Conservation (phyloP, 2,113 vertebrate genomes). For the Plestiodon gilberti region DNA sequence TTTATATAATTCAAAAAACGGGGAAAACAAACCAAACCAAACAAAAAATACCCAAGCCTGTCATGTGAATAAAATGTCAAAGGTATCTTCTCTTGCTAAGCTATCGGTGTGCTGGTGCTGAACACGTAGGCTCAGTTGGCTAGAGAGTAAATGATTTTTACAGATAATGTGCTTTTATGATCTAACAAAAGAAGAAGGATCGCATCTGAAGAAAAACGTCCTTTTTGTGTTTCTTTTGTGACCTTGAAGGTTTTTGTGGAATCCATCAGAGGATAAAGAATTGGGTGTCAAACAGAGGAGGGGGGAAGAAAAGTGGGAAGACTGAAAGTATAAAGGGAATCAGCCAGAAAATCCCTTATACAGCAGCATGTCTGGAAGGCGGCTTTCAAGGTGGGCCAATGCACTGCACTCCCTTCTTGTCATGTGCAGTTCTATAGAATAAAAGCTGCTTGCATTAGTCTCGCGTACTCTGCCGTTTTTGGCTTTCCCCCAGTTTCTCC, state of each 20-base stretch:
- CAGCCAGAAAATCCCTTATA: conserved; percentile 35
- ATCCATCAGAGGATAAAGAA: conserved; percentile 51
- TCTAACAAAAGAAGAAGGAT: conserved; percentile 51
- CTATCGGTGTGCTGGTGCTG: conserved; percentile 59
- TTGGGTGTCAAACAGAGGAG: background rate
- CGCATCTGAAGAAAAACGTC: conserved; percentile 36
- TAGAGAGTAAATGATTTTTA: conserved; percentile 65
- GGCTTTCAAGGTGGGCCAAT: background rate
- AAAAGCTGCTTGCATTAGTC: background rate
- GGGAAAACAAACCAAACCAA: background rate
- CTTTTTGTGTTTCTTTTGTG: conserved; percentile 36
- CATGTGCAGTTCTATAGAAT: background rate
- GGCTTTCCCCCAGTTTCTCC: background rate
- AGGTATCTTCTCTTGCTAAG: conserved; percentile 46
- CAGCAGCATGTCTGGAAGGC: conserved; percentile 25
- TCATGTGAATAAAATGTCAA: conserved; percentile 65
- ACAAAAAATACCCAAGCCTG: background rate
- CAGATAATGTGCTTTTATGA: conserved; percentile 54
- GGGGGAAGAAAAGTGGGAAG: background rate
- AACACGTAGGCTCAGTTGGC: conserved; percentile 49
- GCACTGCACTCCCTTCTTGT: conserved; percentile 21
- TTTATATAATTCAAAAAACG: conserved; percentile 64
- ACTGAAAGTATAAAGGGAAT: conserved; percentile 6
- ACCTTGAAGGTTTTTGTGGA: conserved; percentile 59
- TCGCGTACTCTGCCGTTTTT: conserved; percentile 17